Evolutionary conservation across 1,140 invertebrate genomes (phyloP), one percentile per base, ranked within the genome.

Genomic region (Colletes gigas): DNA sequence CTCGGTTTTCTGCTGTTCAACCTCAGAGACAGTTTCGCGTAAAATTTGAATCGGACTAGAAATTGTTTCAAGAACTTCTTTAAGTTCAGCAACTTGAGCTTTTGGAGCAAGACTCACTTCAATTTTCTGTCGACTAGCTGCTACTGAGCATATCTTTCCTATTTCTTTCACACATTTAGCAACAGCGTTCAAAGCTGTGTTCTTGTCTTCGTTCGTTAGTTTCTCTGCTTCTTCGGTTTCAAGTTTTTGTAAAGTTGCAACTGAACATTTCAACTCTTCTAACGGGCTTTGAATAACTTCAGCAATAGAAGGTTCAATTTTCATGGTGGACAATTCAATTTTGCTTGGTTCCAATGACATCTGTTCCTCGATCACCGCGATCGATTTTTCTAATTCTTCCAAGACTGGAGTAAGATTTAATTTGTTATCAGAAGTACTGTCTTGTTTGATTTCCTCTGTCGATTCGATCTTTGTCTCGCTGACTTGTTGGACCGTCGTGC

Each of bases 121-220:
- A 5, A 39, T 4, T n/a, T 75, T 75, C 21, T 68, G 60, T 4
- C 60, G 44, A 7, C 17, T 59, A 9, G 63, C 14, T 6, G n/a
- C 30, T 1, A 3, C 15, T 0, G 65, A 81, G 17, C 55, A 76
- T 6, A 74, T 47, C 39, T 77, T 30, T 30, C 65, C 69, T 12
- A 78, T 72, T 19, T 83, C 41, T 50, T 81, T 59, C 2, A 83
- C 14, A 4, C 47, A 75, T 5, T 70, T 70, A 4, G 71, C 82
- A 1, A 75, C 59, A 0, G 41, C 30, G 15, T 70, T 60, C n/a
- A 75, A 12, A 2, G 66, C 59, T 15, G 19, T 8, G 0, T 21
- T 55, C 7, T 66, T 71, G 12, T 71, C n/a, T 12, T 52, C 21
- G 0, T 0, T n/a, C 0, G 72, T 14, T 4, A 59, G 6, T 59